Conservation (phyloP, 2,888 invertebrate species). For the Andrena hattorfiana region DNA sequence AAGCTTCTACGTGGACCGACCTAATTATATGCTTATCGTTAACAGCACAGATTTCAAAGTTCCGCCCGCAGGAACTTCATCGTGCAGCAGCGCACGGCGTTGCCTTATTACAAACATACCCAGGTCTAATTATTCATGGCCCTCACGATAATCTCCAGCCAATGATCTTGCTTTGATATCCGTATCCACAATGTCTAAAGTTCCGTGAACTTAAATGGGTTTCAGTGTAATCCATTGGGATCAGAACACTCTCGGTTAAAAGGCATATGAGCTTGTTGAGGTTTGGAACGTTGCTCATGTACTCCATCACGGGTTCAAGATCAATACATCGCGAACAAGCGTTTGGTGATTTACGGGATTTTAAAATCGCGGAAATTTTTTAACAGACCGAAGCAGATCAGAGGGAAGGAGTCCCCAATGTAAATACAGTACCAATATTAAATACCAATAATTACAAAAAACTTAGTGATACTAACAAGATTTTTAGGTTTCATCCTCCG, state of each 20-base stretch:
- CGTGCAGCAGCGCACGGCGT: neutral
- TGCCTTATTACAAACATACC: constrained; percentile 16
- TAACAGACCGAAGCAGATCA: too few relatives aligned
- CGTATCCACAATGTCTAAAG: constrained; percentile 20
- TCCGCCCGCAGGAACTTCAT: constrained; percentile 43
- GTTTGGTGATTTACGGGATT: too few relatives aligned
- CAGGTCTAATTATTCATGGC: constrained; percentile 47
- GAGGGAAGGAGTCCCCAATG: too few relatives aligned
- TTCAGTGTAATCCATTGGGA: constrained; percentile 7
- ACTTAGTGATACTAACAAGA: too few relatives aligned
- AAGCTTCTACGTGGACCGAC: constrained; percentile 12
- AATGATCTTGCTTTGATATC: constrained; percentile 25
- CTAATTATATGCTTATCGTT: constrained; percentile 56
- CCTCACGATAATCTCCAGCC: constrained; percentile 36
- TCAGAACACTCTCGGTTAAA: neutral
- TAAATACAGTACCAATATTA: too few relatives aligned
- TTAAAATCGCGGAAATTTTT: too few relatives aligned
- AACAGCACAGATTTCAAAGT: constrained; percentile 38
- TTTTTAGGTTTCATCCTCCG: too few relatives aligned
- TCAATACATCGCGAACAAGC: neutral
- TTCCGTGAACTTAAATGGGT: constrained; percentile 31
- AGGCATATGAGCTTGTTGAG: neutral
- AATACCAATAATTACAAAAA: too few relatives aligned
- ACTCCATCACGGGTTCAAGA: neutral
- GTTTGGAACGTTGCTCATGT: neutral